Base-by-base conservation (phyloP, 2,797 vertebrate genomes). In the Prionace glauca region DNA sequence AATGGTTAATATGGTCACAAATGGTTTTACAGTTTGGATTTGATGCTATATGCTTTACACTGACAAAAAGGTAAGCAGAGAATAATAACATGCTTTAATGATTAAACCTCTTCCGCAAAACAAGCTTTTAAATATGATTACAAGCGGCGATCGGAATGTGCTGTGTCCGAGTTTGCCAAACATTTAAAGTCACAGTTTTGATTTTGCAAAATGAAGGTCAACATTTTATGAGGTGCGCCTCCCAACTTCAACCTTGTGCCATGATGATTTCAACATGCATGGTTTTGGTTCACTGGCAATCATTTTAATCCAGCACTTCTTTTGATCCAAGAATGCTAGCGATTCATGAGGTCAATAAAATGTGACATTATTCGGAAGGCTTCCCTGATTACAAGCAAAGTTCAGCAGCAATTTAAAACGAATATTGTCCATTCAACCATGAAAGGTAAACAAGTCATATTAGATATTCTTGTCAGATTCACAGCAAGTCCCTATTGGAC, bases 211-310 rank as follows among this genome's bases (percentile, higher is more conserved):
- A 94, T 72, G 69, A 94, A 74, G 72, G 41, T 22, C 92, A 94
- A 72, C 41, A 74, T 16, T 74, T 94, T 94, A 94, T 72, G 69
- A 74, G 93, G 67, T 94, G 69, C 29, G 4, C 36, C 93, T 56
- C 5, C 50, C 50, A 41, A 74, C 69, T 50, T 91, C 56, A 32
- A 5, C n/a, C 56, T 91, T 94, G 20, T 36, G 92, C 45, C 22
- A 36, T 65, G 91, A 94, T 94, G 69, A 74, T 74, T 94, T 94
- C 69, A 74, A 94, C 22, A 26, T 72, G 69, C 50, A 22, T 41
- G 69, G 88, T 91, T 91, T 62, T 65, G 29, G 0, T 65, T 32
- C 22, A 74, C 69, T 74, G 41, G 41, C 93, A 94, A 74, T 50
- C 93, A 72, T 50, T 72, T 94, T 94, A 20, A 72, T 45, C n/a